These are phyloP conservation scores for Steinernema hermaphroditum DNA, from an alignment of 2,888 invertebrate species.

Conservation along the genomic window DNA sequence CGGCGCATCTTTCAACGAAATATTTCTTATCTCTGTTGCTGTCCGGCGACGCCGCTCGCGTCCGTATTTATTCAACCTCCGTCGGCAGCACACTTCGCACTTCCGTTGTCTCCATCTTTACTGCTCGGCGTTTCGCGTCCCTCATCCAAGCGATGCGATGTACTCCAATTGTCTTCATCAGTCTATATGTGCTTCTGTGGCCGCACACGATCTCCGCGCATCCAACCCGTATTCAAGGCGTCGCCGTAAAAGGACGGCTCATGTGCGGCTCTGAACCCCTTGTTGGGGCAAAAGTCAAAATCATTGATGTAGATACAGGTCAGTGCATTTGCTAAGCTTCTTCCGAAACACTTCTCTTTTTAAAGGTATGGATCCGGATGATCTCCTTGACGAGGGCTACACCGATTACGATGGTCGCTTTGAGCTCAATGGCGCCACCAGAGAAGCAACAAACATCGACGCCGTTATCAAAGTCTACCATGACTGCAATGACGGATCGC, in stretches of 20 bases:
- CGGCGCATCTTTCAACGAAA: slow-evolving; percentile 21
- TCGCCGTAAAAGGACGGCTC: slow-evolving; percentile 36
- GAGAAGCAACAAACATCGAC: slow-evolving; percentile 36
- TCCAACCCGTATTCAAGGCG: slow-evolving; percentile 35
- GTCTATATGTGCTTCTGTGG: slow-evolving; percentile 4
- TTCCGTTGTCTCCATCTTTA: not conserved
- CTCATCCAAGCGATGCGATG: slow-evolving; percentile 7
- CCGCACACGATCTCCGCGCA: not conserved
- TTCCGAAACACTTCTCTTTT: not conserved
- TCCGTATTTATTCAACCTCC: slow-evolving; percentile 11
- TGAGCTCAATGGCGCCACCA: slow-evolving; percentile 41
- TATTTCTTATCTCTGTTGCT: not conserved
- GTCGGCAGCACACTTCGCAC: not conserved
- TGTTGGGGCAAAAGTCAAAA: slow-evolving; percentile 38
- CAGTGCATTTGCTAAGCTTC: not conserved
- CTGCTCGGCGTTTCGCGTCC: not conserved
- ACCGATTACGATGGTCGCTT: slow-evolving; percentile 52
- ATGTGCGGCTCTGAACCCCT: slow-evolving; percentile 37
- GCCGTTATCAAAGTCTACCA: slow-evolving; percentile 40
- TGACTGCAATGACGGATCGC: slow-evolving; percentile 35
- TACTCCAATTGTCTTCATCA: not conserved
- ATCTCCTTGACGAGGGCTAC: slow-evolving; percentile 52
- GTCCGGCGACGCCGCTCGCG: not conserved
- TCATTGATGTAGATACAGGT: slow-evolving; percentile 39
- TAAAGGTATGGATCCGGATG: slow-evolving; percentile 53